phyloP scores from a whole-genome alignment of 2,113 vertebrate species.

The Aspiorhynchus laticeps region DNA sequence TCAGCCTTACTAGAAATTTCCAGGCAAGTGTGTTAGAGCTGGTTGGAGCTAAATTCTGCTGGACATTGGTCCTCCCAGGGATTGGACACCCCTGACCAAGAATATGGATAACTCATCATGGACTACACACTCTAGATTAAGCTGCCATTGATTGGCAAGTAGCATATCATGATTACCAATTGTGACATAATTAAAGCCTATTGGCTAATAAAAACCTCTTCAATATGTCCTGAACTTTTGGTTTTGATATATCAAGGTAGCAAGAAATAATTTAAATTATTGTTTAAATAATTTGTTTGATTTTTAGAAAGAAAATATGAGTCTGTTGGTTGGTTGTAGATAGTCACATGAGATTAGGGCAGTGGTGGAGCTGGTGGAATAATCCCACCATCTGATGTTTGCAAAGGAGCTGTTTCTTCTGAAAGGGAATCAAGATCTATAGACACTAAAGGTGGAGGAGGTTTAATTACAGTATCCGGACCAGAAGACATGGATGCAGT shows the following conservation, averaged over 20 bases:
- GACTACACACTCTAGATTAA: background rate
- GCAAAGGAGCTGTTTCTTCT: slow-evolving; percentile 1
- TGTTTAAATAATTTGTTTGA: background rate
- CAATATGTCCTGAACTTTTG: background rate
- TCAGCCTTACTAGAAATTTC: background rate
- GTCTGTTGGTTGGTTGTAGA: background rate
- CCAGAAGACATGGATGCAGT: slow-evolving; percentile 3
- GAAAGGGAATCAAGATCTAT: background rate
- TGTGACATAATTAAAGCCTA: background rate
- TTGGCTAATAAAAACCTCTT: background rate
- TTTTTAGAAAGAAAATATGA: background rate
- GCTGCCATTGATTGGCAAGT: background rate
- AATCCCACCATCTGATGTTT: background rate
- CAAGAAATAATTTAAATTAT: no score
- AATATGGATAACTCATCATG: background rate
- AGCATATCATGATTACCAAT: background rate
- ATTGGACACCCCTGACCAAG: background rate
- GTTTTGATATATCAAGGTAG: background rate
- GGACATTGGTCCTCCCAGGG: background rate
- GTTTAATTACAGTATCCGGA: background rate
- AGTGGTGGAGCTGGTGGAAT: slow-evolving; percentile 27
- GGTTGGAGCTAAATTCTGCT: background rate
- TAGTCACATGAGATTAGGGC: background rate
- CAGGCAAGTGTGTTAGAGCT: background rate
- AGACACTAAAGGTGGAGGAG: slow-evolving; percentile 10